Evolutionary conservation across 2,888 invertebrate genomes (phyloP).

Genomic region (Noctua fimbriata): DNA sequence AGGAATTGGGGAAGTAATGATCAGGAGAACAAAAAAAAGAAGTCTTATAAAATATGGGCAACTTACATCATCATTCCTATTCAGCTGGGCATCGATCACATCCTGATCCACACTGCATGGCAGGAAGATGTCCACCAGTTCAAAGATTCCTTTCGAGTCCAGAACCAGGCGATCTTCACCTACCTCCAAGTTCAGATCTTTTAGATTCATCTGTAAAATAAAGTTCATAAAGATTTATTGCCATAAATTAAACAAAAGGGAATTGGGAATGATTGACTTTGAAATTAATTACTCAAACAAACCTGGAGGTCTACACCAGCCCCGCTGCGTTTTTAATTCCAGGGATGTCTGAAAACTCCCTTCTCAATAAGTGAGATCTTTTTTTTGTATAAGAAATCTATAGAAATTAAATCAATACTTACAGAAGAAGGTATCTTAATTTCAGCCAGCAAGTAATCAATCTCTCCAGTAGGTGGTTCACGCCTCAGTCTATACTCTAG

Average conservation of each 20-base stretch:
- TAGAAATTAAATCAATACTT: slow-evolving; percentile 70
- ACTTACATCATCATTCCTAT: slow-evolving; percentile 86
- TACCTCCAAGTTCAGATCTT: slow-evolving; percentile 92
- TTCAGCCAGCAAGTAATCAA: slow-evolving; percentile 90
- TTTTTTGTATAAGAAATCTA: background rate
- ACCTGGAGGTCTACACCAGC: too few species aligned
- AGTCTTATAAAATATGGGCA: background rate
- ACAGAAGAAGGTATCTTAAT: slow-evolving; percentile 91
- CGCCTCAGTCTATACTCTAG: slow-evolving; percentile 91
- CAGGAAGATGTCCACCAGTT: slow-evolving; percentile 93
- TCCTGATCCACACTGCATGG: slow-evolving; percentile 92
- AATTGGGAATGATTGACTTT: background rate
- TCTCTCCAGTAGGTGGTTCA: slow-evolving; percentile 89
- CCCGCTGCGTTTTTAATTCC: background rate
- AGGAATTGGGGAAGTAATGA: background rate
- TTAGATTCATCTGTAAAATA: slow-evolving; percentile 89
- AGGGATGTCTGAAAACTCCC: background rate
- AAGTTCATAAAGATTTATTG: background rate
- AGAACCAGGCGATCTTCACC: slow-evolving; percentile 94
- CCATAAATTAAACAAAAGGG: background rate
- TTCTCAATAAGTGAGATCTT: background rate
- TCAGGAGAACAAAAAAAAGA: background rate
- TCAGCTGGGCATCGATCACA: slow-evolving; percentile 82
- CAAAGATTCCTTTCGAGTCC: slow-evolving; percentile 91
- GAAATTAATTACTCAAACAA: background rate